phyloP scores from a whole-genome alignment of 2,888 invertebrate genomes.

The Melitaea athalia region DNA sequence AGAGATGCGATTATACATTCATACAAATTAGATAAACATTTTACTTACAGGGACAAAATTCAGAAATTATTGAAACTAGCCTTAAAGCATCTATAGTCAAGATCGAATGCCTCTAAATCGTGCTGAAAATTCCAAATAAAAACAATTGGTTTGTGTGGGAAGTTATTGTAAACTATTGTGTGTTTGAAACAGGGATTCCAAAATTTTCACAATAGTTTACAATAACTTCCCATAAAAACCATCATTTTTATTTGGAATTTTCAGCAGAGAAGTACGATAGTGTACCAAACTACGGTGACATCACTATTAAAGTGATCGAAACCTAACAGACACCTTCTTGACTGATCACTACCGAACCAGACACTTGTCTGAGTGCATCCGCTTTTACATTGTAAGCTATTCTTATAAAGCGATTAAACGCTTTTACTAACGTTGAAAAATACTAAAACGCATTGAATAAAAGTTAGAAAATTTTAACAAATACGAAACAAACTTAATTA shows the following conservation, averaged over 20 bases:
- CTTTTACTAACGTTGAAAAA: background rate
- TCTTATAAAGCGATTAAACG: background rate
- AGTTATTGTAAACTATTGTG: too few species aligned
- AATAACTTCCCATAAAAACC: too few species aligned
- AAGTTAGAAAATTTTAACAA: background rate
- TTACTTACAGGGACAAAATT: too few species aligned
- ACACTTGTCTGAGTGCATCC: conserved; percentile 7
- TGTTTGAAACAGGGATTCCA: too few species aligned
- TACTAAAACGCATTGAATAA: background rate
- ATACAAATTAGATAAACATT: too few species aligned
- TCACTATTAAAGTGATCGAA: conserved; percentile 1
- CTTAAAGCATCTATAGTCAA: background rate
- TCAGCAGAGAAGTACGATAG: background rate
- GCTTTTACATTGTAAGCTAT: background rate
- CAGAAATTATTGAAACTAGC: too few species aligned
- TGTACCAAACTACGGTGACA: background rate
- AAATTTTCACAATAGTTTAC: too few species aligned
- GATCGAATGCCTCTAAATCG: background rate
- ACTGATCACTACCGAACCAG: conserved; percentile 25
- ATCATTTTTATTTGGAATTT: too few species aligned
- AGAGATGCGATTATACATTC: too few species aligned
- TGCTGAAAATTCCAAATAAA: too few species aligned
- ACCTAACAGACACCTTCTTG: conserved; percentile 14
- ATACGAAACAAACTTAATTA: background rate
- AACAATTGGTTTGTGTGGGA: too few species aligned